Percentiles rank a stretch among this genome's conserved stretches.
phyloP scores from a whole-genome alignment of 2,888 invertebrate genomes.

The Temnothorax ravouxi region DNA sequence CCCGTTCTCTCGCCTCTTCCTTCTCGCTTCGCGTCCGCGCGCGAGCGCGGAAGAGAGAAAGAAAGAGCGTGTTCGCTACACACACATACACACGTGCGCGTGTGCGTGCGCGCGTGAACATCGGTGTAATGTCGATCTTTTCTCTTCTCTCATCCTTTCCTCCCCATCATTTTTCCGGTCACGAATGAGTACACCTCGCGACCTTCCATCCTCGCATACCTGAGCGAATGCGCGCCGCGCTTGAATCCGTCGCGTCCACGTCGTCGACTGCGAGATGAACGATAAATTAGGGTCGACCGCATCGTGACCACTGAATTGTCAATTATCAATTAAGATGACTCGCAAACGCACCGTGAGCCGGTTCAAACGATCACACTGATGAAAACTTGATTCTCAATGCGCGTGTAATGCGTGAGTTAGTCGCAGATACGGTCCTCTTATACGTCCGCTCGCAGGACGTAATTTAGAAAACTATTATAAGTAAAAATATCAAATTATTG shows the following conservation, averaged over 20 bases:
- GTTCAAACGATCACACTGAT: neutral
- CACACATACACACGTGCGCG: neutral
- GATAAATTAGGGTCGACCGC: constrained; percentile 31
- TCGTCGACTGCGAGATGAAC: constrained; percentile 40
- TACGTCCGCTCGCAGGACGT: neutral
- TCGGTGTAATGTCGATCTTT: constrained; percentile 59
- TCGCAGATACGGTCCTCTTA: neutral
- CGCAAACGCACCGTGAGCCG: neutral
- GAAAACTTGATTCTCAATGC: neutral
- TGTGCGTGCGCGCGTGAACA: constrained; percentile 8
- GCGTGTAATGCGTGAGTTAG: neutral
- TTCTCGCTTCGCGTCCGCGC: constrained; percentile 49
- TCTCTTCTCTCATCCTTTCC: constrained; percentile 58
- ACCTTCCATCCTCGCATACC: constrained; percentile 67
- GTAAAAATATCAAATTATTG: neutral
- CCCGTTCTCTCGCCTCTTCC: constrained; percentile 49
- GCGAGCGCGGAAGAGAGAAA: neutral
- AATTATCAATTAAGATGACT: constrained; percentile 26
- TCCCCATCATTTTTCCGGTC: constrained; percentile 64
- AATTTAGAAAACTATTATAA: neutral
- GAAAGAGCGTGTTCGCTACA: neutral
- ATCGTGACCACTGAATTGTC: constrained; percentile 33
- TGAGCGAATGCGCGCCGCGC: constrained; percentile 37
- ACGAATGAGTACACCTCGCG: constrained; percentile 68
- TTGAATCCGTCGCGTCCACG: neutral